Evolutionary conservation across 2,888 invertebrate species (phyloP), one percentile per base, ranked within the genome.

Genomic region (Hyppa rectilinea): DNA sequence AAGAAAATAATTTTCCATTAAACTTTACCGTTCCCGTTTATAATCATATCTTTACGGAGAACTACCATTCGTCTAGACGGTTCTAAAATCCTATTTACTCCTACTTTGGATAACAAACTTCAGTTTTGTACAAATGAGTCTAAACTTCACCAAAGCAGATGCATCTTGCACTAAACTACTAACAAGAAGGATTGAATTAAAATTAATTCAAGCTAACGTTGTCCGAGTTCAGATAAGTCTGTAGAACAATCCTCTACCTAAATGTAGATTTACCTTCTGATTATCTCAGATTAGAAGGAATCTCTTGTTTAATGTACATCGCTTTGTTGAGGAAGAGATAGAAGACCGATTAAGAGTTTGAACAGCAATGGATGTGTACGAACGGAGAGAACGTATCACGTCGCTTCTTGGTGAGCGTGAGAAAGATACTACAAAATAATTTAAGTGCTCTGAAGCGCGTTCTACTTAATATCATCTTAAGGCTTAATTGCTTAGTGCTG

Each of bases 191-290:
- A 83, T 85, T 87, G 84, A 86, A 90, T 88, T 88, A 88, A 88
- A 89, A 89, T 87, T 87, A 89, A 88, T 86, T 84, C 80, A 81
- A 84, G 71, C 84, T 87, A 82, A 85, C 83, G 73, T 69, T 85
- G 89, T 87, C 85, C 84, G 78, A 89, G 82, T 78, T 72, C 66
- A 72, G 73, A 64, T 66, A 81, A 85, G 78, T 81, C 85, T 81
- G 74, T 64, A 69, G 56, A 58, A 65, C 55, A 80, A 73, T 80
- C 64, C 69, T 55, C 55, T 77, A 75, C 83, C 69, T 72, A 85
- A 80, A 83, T 80, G 79, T 80, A 81, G 58, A 80, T 78, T 80
- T 81, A 82, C 78, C 80, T 85, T 80, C 67, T 76, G 82, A 85
- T 86, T 80, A 82, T 77, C 75, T 80, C 47, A 63, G 52, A 64